Evolutionary conservation across 2,113 vertebrate genomes (phyloP).

Genomic region (Verasper variegatus): DNA sequence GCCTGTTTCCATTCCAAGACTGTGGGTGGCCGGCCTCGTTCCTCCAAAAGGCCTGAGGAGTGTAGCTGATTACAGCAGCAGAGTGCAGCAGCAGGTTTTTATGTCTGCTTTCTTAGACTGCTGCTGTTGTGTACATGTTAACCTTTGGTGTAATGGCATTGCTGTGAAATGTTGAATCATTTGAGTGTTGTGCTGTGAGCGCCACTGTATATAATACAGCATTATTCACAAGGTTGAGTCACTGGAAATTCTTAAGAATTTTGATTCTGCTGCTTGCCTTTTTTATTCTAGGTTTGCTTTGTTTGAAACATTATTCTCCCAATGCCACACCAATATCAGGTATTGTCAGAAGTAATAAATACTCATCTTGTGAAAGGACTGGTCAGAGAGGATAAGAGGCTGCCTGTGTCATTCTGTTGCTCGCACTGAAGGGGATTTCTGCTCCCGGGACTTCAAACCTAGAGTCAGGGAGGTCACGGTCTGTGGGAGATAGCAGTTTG

Average conservation of each 20-base stretch:
- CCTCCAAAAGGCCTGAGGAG: slow-evolving; percentile 20
- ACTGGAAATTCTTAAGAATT: slow-evolving; percentile 29
- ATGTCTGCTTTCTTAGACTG: slow-evolving; percentile 23
- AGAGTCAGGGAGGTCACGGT: slow-evolving; percentile 60
- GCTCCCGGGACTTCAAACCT: slow-evolving; percentile 48
- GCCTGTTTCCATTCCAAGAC: slow-evolving; percentile 62
- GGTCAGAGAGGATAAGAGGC: slow-evolving; percentile 43
- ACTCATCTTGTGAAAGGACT: slow-evolving; percentile 2
- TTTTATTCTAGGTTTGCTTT: slow-evolving; percentile 20
- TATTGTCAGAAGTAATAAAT: slow-evolving; percentile 55
- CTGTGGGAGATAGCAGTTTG: slow-evolving; percentile 51
- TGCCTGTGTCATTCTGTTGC: slow-evolving; percentile 42
- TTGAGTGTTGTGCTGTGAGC: too few species aligned
- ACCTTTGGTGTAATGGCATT: neutral
- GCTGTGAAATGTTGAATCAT: slow-evolving; percentile 6
- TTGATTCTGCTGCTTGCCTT: neutral
- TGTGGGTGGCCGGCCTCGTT: slow-evolving; percentile 68
- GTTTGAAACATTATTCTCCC: slow-evolving; percentile 1
- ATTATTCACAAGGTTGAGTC: slow-evolving; percentile 18
- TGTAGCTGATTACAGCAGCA: slow-evolving; percentile 13
- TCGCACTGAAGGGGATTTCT: slow-evolving; percentile 54
- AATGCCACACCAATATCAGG: neutral
- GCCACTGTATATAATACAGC: neutral
- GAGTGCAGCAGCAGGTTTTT: slow-evolving; percentile 8
- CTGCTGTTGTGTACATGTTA: slow-evolving; percentile 11